Evolutionary conservation across 1,140 invertebrate genomes (phyloP), one percentile per base, ranked within the genome.

Genomic region (Dufourea novaeangliae): DNA sequence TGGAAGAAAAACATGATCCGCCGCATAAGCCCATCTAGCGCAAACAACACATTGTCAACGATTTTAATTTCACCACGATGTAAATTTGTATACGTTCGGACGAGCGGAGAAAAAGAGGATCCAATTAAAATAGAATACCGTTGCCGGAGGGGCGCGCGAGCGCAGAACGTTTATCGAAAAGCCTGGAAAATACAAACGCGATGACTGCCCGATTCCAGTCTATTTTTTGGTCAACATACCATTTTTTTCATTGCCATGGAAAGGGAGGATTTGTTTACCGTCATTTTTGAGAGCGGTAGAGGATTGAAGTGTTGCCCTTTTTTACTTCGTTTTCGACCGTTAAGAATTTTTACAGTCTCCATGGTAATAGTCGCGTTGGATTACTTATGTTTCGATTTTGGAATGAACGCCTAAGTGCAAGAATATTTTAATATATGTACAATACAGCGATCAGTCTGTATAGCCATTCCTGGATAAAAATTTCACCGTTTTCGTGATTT

Each of bases 21-120:
- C n/a, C n/a, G n/a, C n/a, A n/a, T n/a, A n/a, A n/a, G n/a, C n/a
- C n/a, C n/a, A n/a, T n/a, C n/a, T n/a, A 39, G 66, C 44, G 66
- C 73, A 69, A 76, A 76, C 66, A 76, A 76, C 69, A 50, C 66
- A n/a, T n/a, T 76, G 73, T 76, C 73, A 69, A 69, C 73, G 73
- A 69, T 57, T 76, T 76, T 76, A 46, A 76, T 76, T 76, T 69
- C 66, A 25, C 41, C 54, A 66, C 66, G 66, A 76, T 76, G 73
- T 61, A 76, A 76, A 76, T 76, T 76, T 50, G 54, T 68, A 76
- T 69, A 54, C 29, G 66, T 76, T 61, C 73, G 22, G 27, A 17
- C 25, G 66, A 50, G 34, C 52, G 39, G 41, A 76, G 64, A 37
- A 20, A 69, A 59, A 76, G n/a, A 44, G 29, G 39, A 69, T 76